phyloP scores from a whole-genome alignment of 1,140 invertebrate species.

The Vanessa tameamea region DNA sequence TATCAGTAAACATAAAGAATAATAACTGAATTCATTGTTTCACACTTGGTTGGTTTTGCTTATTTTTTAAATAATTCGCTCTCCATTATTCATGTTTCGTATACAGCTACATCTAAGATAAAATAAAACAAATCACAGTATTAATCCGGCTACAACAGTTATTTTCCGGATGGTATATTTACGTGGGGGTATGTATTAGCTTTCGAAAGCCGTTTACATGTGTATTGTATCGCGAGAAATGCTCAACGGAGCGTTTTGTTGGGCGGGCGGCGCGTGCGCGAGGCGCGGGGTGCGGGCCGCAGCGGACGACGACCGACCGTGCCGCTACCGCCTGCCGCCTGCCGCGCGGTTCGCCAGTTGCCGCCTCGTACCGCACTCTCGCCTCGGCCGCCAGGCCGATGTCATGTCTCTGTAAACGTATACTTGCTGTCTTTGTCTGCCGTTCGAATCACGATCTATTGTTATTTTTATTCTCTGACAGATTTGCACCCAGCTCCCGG shows the following conservation, averaged over 20 bases:
- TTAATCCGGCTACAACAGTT: constrained; percentile 21
- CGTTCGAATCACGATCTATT: constrained; percentile 53
- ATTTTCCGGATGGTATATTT: constrained; percentile 38
- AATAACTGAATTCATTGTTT: too few relatives aligned
- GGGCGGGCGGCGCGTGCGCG: constrained; percentile 77
- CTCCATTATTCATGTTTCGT: neutral
- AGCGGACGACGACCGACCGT: constrained; percentile 62
- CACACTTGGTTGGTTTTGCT: too few relatives aligned
- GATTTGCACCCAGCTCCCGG: constrained; percentile 42
- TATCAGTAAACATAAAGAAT: too few relatives aligned
- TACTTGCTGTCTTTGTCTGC: constrained; percentile 51
- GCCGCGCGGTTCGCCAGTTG: constrained; percentile 20
- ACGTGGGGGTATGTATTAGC: constrained; percentile 52
- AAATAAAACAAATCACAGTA: constrained; percentile 18
- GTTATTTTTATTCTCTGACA: constrained; percentile 62
- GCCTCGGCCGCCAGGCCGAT: constrained; percentile 52
- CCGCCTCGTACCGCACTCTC: constrained; percentile 52
- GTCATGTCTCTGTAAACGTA: constrained; percentile 37
- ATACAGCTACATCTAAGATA: constrained; percentile 2
- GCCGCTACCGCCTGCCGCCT: constrained; percentile 43
- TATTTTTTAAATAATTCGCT: neutral
- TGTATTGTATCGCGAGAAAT: constrained; percentile 64
- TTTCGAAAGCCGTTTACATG: constrained; percentile 69
- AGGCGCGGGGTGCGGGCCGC: constrained; percentile 53
- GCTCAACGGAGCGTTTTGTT: constrained; percentile 62